These are phyloP conservation scores for Ctenomys sociabilis DNA, from an alignment of 2,113 vertebrate genomes.

Conservation along the genomic window DNA sequence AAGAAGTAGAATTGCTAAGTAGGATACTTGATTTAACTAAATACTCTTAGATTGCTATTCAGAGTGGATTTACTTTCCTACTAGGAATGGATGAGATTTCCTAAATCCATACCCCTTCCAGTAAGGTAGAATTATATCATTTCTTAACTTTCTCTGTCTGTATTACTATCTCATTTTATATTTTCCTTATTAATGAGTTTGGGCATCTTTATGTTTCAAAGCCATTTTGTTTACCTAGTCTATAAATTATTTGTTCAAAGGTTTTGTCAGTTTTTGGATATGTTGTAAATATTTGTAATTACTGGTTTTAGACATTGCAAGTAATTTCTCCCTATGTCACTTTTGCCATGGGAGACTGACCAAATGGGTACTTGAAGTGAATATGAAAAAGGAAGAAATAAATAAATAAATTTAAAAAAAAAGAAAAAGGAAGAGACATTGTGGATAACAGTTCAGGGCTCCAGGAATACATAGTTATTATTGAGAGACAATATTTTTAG, in stretches of 20 bases:
- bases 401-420: too few species aligned
- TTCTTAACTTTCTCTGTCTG: not conserved
- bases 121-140: not conserved
- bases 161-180: not conserved
- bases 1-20: not conserved
- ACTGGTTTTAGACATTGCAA: not conserved
- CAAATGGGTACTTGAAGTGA: not conserved
- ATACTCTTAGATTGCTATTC: not conserved
- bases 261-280: not conserved
- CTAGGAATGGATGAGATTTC: not conserved
- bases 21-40: not conserved
- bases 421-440: not conserved
- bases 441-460: not conserved
- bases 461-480: not conserved
- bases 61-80: not conserved
- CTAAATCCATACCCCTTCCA: not conserved
- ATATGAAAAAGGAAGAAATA: not conserved
- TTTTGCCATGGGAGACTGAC: not conserved
- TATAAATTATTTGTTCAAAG: not conserved
- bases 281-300: conserved; percentile 1
- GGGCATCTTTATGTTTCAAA: not conserved
- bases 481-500: not conserved
- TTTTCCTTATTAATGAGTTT: conserved; percentile 16
- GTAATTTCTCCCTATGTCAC: not conserved
- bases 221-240: not conserved